phyloP scores from a whole-genome alignment of 2,113 vertebrate genomes.

The Myiopsitta monachus region DNA sequence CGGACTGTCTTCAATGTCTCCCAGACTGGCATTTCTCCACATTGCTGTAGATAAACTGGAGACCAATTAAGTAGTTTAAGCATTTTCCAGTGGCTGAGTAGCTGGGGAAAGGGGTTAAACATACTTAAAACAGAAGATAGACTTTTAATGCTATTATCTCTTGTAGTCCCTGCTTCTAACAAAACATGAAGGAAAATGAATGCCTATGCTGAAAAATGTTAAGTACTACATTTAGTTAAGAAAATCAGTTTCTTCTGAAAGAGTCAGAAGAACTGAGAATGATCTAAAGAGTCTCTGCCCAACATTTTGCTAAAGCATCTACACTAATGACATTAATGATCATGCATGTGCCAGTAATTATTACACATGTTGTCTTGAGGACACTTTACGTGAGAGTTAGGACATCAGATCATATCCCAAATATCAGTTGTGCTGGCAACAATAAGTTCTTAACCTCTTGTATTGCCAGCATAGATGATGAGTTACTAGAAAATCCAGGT shows the following conservation, averaged over 20 bases:
- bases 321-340: background rate
- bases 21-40: background rate
- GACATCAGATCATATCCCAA: background rate
- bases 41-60: background rate
- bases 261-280: background rate
- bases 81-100: background rate
- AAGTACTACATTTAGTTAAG: slow-evolving; percentile 5
- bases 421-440: background rate
- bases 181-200: background rate
- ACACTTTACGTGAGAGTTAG: background rate
- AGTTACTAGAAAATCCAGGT: slow-evolving; percentile 36
- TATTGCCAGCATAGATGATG: slow-evolving; percentile 6
- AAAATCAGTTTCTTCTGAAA: background rate
- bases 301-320: background rate
- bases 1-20: background rate
- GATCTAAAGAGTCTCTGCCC: background rate
- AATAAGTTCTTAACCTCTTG: background rate
- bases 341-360: background rate
- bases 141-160: background rate
- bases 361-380: background rate
- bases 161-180: background rate
- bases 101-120: background rate
- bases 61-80: background rate
- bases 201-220: background rate
- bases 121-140: background rate